Percentiles rank a stretch among this genome's conserved stretches.
phyloP scores from a whole-genome alignment of 2,113 vertebrate genomes.

The Siniperca knerii region DNA sequence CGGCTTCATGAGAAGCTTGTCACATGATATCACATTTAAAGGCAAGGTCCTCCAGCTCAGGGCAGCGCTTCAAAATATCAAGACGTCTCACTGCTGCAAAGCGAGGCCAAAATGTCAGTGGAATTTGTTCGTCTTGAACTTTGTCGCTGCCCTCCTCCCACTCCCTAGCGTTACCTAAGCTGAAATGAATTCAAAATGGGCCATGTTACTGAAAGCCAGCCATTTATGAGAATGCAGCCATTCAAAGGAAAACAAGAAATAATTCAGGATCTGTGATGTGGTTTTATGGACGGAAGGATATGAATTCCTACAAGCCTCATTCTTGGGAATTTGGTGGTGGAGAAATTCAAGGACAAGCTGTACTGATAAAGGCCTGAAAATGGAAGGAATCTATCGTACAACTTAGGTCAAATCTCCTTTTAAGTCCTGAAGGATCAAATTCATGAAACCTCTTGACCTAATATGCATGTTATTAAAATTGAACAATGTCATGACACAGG shows the following conservation, averaged over 20 bases:
- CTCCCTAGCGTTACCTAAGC: neutral
- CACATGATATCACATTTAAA: slow-evolving; percentile 67
- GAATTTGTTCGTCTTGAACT: slow-evolving; percentile 46
- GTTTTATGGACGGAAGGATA: neutral
- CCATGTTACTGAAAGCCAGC: slow-evolving; percentile 33
- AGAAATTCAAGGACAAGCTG: slow-evolving; percentile 24
- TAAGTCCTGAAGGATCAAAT: slow-evolving; percentile 41
- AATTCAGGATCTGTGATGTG: slow-evolving; percentile 20
- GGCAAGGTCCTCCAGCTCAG: slow-evolving; percentile 36
- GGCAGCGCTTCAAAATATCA: slow-evolving; percentile 55
- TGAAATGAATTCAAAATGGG: slow-evolving; percentile 18
- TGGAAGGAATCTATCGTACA: neutral
- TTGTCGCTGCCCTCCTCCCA: slow-evolving; percentile 6
- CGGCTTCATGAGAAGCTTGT: slow-evolving; percentile 49
- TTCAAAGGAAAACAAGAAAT: slow-evolving; percentile 25
- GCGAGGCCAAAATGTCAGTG: slow-evolving; percentile 50
- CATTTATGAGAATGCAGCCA: slow-evolving; percentile 29
- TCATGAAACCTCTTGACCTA: slow-evolving; percentile 41
- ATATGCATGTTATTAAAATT: slow-evolving; percentile 54
- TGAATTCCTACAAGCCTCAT: slow-evolving; percentile 1
- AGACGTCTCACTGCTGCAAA: slow-evolving; percentile 42
- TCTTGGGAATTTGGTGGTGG: slow-evolving; percentile 15
- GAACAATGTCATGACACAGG: slow-evolving; percentile 53
- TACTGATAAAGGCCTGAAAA: slow-evolving; percentile 35
- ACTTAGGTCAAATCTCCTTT: slow-evolving; percentile 11